phyloP scores from a whole-genome alignment of 1,140 invertebrate species.

The Drosophila watanabei region DNA sequence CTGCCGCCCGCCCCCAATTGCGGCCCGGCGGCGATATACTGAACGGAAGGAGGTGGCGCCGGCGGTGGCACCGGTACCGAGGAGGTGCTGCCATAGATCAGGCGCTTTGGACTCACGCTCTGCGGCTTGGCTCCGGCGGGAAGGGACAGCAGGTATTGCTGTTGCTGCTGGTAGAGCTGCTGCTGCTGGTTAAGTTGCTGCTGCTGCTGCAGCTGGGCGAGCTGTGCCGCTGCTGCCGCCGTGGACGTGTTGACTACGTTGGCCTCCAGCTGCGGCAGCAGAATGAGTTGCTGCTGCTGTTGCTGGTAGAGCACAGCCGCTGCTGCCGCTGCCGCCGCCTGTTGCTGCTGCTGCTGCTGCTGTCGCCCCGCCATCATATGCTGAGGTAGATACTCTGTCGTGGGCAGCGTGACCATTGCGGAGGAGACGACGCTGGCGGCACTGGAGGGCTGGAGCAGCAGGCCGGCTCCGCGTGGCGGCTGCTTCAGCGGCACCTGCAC shows the following conservation, averaged over 20 bases:
- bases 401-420: slow-evolving; percentile 46
- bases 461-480: slow-evolving; percentile 26
- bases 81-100: slow-evolving; percentile 55
- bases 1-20: slow-evolving; percentile 50
- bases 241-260: slow-evolving; percentile 84
- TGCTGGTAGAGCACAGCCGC: slow-evolving; percentile 59
- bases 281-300: slow-evolving; percentile 59
- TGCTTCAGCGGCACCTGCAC: slow-evolving; percentile 68
- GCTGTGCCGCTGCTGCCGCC: slow-evolving; percentile 74
- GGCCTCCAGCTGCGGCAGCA: slow-evolving; percentile 74
- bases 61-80: slow-evolving; percentile 16
- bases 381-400: slow-evolving; percentile 82
- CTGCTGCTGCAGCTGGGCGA: slow-evolving; percentile 71
- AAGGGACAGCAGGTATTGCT: slow-evolving; percentile 69
- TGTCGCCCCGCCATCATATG: slow-evolving; percentile 67
- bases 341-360: slow-evolving; percentile 55
- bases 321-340: slow-evolving; percentile 54
- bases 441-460: slow-evolving; percentile 61
- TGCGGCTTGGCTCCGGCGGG: slow-evolving; percentile 62
- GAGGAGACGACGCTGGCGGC: slow-evolving; percentile 37
- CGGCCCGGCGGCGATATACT: slow-evolving; percentile 67
- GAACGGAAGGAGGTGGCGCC: slow-evolving; percentile 52
- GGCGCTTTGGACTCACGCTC: slow-evolving; percentile 78
- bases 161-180: slow-evolving; percentile 61
- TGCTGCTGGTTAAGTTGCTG: slow-evolving; percentile 55